These are phyloP conservation scores for mouse (Mus musculus) DNA, from an alignment of 2,113 vertebrate genomes.

Conservation along the genomic window DNA sequence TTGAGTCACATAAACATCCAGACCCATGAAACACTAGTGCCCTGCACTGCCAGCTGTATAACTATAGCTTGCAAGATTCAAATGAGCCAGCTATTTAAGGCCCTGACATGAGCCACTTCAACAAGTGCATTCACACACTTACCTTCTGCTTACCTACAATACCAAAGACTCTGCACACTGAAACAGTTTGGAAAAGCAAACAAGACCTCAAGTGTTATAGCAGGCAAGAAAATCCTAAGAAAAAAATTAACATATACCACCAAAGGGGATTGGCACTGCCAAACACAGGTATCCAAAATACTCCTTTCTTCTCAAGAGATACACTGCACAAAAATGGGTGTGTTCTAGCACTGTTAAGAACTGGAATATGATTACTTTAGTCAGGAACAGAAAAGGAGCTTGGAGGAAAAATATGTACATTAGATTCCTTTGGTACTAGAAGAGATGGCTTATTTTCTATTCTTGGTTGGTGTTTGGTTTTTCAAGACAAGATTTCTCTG, in stretches of 20 bases:
- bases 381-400: background rate
- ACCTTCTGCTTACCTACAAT: conserved; percentile 31
- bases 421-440: background rate
- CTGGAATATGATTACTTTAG: background rate
- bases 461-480: background rate
- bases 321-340: background rate
- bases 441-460: background rate
- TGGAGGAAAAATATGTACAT: background rate
- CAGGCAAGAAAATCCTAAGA: conserved; percentile 29
- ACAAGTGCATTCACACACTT: background rate
- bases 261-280: background rate
- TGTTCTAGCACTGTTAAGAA: background rate
- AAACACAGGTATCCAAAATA: no score
- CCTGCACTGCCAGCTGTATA: background rate
- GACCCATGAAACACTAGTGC: conserved; percentile 8
- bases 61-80: background rate
- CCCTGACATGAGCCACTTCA: background rate
- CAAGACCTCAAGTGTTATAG: conserved; percentile 37
- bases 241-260: background rate
- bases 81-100: conserved; percentile 40
- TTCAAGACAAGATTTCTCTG: background rate
- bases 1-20: conserved; percentile 53
- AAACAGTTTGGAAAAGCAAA: conserved; percentile 45
- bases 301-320: background rate
- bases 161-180: conserved; percentile 31